Conservation (phyloP, 2,797 vertebrate species). For the Tokudaia muenninki region DNA sequence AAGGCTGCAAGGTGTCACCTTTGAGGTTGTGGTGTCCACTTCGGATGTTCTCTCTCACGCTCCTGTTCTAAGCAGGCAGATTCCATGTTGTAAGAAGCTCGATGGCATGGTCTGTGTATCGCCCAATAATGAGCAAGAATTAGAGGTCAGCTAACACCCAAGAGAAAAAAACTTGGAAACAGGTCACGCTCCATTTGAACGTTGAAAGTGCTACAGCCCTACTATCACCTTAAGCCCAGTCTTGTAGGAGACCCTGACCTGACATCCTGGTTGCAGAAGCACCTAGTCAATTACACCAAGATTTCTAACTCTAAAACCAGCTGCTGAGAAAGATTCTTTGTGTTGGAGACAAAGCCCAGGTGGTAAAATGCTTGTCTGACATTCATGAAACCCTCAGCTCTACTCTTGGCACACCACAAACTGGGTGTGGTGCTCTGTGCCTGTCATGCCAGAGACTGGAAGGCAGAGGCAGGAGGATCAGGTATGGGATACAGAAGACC, state of each 20-base stretch:
- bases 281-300: background rate
- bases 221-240: background rate
- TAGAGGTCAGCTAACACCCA: background rate
- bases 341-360: background rate
- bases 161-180: background rate
- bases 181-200: background rate
- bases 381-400: background rate
- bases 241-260: background rate
- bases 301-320: background rate
- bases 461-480: background rate
- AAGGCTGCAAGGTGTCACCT: background rate
- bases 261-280: background rate
- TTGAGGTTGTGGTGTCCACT: background rate
- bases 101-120: background rate
- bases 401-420: background rate
- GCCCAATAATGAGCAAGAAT: background rate
- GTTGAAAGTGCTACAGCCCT: background rate
- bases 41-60: background rate
- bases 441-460: background rate
- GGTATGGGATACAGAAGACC: background rate
- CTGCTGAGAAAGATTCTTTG: background rate
- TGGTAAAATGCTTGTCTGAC: background rate
- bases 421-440: accelerated
- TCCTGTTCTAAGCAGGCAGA: background rate
- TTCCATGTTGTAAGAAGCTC: background rate